Base-by-base conservation (phyloP, 1,140 invertebrate species). In the Cyclina sinensis region DNA sequence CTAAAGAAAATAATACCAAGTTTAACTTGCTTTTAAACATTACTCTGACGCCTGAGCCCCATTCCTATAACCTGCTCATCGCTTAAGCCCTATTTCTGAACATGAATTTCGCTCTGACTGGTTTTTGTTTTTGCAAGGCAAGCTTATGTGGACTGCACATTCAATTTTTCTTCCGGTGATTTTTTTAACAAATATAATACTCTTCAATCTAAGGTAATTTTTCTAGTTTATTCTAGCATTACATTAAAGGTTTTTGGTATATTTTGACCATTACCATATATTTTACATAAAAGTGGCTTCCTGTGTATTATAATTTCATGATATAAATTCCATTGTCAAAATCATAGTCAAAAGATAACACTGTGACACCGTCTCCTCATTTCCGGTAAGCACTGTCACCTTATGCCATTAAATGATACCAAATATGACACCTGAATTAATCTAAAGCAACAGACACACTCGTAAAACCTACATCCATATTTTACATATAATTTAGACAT, bases 371-470 rank as follows among this genome's bases (percentile, higher is more conserved):
- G 74, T 78, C 46, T 51, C 46, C n/a, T 16, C 46, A 78, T 48
- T 78, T 78, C 74, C 74, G 74, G 74, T 78, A 51, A 51, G 46
- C 18, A 54, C 18, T 78, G 48, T 78, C 74, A 78, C 16, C 30
- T 11, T 35, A 54, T 48, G 9, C 46, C 46, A 48, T 11, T 78
- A 35, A 78, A 78, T 54, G 74, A 78, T 54, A 78, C 24, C 16
- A 30, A 54, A 78, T 35, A 30, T 78, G 74, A 51, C 74, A 54
- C 46, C 43, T 51, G 74, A 51, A 51, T 78, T 70, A 70, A 78
- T 78, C 54, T 5, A 78, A 57, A 78, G 9, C 21, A 48, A 24
- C 21, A 48, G 30, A 78, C 46, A 54, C 21, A 48, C 30, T 35
- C 54, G n/a, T 27, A 78, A 78, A 78, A 54, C 74, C 46, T 27